A percentile compares a stretch with the other conserved stretches of the same genome.
Evolutionary conservation across 2,888 invertebrate species (phyloP).

Genomic region (Netelia fuscicornis): DNA sequence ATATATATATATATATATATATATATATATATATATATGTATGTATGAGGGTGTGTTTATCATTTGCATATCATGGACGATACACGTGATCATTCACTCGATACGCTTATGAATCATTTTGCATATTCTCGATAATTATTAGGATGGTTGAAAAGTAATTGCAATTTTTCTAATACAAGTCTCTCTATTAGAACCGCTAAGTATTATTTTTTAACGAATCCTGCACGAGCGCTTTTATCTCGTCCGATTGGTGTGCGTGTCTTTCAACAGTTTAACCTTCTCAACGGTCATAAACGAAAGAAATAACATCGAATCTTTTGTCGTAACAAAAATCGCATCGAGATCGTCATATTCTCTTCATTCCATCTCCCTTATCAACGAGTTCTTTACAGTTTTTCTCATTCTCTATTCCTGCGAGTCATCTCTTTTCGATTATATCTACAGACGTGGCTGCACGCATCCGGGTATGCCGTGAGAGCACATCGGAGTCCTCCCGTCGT

Average conservation of each 20-base stretch:
- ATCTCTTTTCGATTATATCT: conserved; percentile 71
- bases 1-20: no score
- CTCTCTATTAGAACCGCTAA: neutral
- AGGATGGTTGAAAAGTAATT: no score
- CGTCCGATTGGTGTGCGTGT: neutral
- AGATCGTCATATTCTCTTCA: conserved; percentile 70
- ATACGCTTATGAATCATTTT: no score
- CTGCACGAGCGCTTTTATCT: conserved; percentile 19
- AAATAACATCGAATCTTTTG: conserved; percentile 31
- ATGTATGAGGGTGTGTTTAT: no score
- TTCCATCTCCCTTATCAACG: conserved; percentile 21
- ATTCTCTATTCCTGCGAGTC: conserved; percentile 62
- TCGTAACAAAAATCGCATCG: conserved; percentile 34
- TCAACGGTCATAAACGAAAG: neutral
- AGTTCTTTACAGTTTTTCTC: conserved; percentile 24
- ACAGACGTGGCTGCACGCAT: conserved; percentile 40
- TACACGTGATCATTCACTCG: no score
- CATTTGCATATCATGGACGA: no score
- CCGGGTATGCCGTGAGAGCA: conserved; percentile 20
- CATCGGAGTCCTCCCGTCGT: conserved; percentile 58
- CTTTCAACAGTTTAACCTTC: conserved; percentile 4
- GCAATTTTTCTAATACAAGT: no score
- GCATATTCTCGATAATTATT: no score
- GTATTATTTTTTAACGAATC: neutral
- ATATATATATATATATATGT: no score